Percentiles rank a stretch among this genome's conserved stretches.
These are phyloP conservation scores for Physocephala rufipes DNA, from an alignment of 2,888 invertebrate species.

Conservation along the genomic window DNA sequence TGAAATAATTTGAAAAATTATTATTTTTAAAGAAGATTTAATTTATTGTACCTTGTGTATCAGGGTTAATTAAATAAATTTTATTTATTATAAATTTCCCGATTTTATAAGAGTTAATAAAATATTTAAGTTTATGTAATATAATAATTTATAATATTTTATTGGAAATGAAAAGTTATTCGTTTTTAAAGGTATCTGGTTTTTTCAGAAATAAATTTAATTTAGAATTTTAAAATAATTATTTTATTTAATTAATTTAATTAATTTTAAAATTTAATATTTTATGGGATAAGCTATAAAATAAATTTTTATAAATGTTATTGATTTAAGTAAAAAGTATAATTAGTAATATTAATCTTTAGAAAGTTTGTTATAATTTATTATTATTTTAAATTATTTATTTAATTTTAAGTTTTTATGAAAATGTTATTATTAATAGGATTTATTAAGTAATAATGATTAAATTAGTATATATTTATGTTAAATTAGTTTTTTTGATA, in stretches of 20 bases:
- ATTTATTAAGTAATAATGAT: conserved; percentile 69
- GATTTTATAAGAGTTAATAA: conserved; percentile 73
- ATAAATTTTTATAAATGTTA: conserved; percentile 68
- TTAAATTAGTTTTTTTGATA: conserved; percentile 54
- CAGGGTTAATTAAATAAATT: conserved; percentile 72
- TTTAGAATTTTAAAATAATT: conserved; percentile 52
- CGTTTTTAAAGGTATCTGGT: conserved; percentile 76
- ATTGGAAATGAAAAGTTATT: conserved; percentile 74
- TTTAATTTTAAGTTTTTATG: conserved; percentile 65
- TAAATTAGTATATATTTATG: conserved; percentile 69
- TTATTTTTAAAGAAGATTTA: conserved; percentile 69
- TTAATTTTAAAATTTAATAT: conserved; percentile 63
- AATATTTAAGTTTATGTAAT: conserved; percentile 69
- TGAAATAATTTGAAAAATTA: conserved; percentile 68
- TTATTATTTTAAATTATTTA: conserved; percentile 67
- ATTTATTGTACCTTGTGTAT: conserved; percentile 78
- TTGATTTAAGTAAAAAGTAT: conserved; percentile 66
- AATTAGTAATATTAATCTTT: conserved; percentile 70
- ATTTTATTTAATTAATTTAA: conserved; percentile 52
- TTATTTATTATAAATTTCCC: conserved; percentile 67
- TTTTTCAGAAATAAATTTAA: conserved; percentile 73
- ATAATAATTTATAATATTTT: conserved; percentile 72
- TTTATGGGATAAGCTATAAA: conserved; percentile 72
- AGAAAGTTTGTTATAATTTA: conserved; percentile 67
- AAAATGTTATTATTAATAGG: conserved; percentile 64